These are phyloP conservation scores for Hemiprocne comata DNA, from an alignment of 2,113 vertebrate genomes.

Conservation along the genomic window DNA sequence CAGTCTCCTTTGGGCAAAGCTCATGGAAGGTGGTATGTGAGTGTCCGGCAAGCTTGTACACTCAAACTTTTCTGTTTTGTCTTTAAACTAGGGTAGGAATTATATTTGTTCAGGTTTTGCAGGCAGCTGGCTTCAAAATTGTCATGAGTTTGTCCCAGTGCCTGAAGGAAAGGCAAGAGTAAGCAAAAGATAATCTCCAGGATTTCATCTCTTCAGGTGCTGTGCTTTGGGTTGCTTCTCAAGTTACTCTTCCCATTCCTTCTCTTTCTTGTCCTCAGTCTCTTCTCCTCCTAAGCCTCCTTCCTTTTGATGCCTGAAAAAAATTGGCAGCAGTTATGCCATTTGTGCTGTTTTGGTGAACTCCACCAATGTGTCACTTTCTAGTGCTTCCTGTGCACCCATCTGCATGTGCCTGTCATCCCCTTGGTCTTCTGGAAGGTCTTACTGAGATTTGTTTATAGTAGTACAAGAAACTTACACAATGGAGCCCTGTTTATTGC, in stretches of 20 bases:
- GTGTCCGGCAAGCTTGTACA: not conserved
- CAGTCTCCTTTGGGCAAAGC: no score
- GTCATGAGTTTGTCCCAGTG: not conserved
- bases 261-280: not conserved
- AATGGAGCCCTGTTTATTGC: not conserved
- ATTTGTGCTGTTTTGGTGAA: not conserved
- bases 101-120: not conserved
- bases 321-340: no score
- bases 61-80: not conserved
- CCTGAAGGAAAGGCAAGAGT: not conserved
- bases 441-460: not conserved
- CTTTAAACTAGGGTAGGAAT: not conserved
- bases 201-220: not conserved
- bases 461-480: not conserved
- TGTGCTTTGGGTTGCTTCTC: not conserved
- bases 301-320: not conserved
- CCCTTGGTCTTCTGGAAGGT: not conserved
- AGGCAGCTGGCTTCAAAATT: not conserved
- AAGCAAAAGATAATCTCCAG: not conserved
- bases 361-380: fast-evolving
- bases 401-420: fast-evolving
- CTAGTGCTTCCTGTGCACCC: not conserved
- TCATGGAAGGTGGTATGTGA: fast-evolving
- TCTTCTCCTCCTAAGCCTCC: not conserved
- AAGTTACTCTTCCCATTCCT: not conserved